Percentiles rank a stretch among this genome's conserved stretches.
phyloP scores from a whole-genome alignment of 2,113 vertebrate genomes.

The Ploceus nigricollis region DNA sequence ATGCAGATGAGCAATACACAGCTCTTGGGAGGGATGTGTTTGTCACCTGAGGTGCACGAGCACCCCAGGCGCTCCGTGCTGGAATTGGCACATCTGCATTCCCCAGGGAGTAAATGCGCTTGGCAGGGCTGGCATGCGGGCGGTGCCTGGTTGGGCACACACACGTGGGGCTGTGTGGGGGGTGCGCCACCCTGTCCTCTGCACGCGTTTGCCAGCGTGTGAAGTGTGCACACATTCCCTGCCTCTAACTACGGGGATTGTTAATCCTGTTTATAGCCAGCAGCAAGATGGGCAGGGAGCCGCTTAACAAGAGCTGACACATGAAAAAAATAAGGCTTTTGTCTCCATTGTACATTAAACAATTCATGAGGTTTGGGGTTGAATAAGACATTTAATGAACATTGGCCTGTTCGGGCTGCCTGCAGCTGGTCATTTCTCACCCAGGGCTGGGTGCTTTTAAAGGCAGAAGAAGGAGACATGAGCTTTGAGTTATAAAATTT shows the following conservation, averaged over 20 bases:
- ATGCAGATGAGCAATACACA: fast-evolving
- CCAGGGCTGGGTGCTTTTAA: conserved; percentile 52
- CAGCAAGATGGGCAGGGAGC: conserved; percentile 65
- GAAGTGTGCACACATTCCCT: background rate
- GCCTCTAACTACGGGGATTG: conserved; percentile 31
- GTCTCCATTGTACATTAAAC: conserved; percentile 73
- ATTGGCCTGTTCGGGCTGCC: conserved; percentile 58
- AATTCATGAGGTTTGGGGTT: conserved; percentile 78
- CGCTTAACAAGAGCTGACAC: conserved; percentile 73
- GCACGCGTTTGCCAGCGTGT: background rate
- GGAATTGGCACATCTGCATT: background rate
- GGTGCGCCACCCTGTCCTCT: background rate
- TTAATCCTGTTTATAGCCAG: conserved; percentile 70
- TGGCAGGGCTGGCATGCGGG: background rate
- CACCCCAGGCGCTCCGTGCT: fast-evolving
- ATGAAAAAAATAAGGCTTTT: conserved; percentile 76
- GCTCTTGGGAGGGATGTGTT: background rate
- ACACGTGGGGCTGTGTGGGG: fast-evolving
- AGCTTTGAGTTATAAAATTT: conserved; percentile 62
- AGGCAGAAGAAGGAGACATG: conserved; percentile 15
- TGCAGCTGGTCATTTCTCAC: conserved; percentile 75
- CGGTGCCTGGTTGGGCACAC: background rate
- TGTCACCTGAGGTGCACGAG: fast-evolving
- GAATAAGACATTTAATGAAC: conserved; percentile 78
- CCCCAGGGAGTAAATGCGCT: background rate